Evolutionary conservation across 1,140 invertebrate genomes (phyloP).

Genomic region (Philotrypesis tridentata): DNA sequence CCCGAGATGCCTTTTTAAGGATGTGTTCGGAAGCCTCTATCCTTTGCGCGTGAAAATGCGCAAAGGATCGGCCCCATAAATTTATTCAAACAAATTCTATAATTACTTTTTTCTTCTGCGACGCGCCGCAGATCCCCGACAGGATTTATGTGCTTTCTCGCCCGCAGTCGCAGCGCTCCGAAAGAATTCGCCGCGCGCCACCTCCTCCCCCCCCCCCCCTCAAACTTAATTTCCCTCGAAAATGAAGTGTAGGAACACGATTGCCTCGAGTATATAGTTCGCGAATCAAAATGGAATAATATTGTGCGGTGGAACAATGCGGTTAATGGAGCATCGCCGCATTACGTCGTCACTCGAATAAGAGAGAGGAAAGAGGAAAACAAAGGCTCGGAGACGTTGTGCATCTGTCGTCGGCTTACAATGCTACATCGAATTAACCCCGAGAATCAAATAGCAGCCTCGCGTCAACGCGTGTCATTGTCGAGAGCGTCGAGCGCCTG

Average conservation of each 20-base stretch:
- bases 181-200: too few species aligned
- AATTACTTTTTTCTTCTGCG: conserved; percentile 65
- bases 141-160: conserved; percentile 43
- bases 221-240: too few species aligned
- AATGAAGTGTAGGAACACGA: too few species aligned
- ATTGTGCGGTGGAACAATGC: too few species aligned
- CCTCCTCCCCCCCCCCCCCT: too few species aligned
- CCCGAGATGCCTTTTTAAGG: background rate
- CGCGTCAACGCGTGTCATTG: conserved; percentile 33
- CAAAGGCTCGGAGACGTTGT: background rate
- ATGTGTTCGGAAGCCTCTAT: too few species aligned
- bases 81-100: conserved; percentile 72
- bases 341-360: too few species aligned
- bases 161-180: too few species aligned
- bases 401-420: background rate
- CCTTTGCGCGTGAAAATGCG: too few species aligned
- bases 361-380: background rate
- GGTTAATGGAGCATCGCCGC: too few species aligned
- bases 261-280: too few species aligned
- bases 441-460: conserved; percentile 16
- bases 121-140: background rate
- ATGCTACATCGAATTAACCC: background rate
- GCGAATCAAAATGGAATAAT: too few species aligned
- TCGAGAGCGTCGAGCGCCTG: conserved; percentile 53
- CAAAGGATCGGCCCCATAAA: conserved; percentile 62